Evolutionary conservation across 2,113 vertebrate genomes (phyloP).

Genomic region (Callipepla californica): DNA sequence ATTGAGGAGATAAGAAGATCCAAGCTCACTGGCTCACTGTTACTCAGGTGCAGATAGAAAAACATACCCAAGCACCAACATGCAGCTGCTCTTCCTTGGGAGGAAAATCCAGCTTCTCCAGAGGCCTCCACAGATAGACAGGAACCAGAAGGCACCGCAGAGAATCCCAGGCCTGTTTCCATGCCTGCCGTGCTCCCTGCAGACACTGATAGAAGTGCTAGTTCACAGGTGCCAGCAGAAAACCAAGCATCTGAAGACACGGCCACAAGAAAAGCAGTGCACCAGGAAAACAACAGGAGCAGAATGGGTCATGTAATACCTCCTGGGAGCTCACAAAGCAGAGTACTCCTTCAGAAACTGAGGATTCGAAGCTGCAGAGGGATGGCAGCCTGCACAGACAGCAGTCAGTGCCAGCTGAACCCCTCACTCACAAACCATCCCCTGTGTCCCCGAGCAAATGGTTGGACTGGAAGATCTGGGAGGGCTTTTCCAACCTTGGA

Average conservation of each 20-base stretch:
- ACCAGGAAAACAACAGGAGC: background rate
- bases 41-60: background rate
- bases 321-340: background rate
- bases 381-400: accelerated
- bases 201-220: background rate
- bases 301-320: background rate
- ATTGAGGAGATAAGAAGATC: background rate
- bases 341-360: background rate
- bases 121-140: background rate
- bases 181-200: background rate
- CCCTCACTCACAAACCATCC: background rate
- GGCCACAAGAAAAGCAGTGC: background rate
- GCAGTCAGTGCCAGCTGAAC: background rate
- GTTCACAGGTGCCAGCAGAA: background rate
- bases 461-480: background rate
- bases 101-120: background rate
- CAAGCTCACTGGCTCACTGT: background rate
- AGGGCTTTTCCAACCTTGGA: too few species aligned
- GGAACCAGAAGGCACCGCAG: background rate
- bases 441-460: background rate
- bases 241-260: background rate
- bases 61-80: background rate
- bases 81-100: background rate
- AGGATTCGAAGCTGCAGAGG: background rate
- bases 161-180: background rate